Evolutionary conservation across 1,140 invertebrate species (phyloP), one percentile per base, ranked within the genome.

Genomic region (Anadara kagoshimensis): DNA sequence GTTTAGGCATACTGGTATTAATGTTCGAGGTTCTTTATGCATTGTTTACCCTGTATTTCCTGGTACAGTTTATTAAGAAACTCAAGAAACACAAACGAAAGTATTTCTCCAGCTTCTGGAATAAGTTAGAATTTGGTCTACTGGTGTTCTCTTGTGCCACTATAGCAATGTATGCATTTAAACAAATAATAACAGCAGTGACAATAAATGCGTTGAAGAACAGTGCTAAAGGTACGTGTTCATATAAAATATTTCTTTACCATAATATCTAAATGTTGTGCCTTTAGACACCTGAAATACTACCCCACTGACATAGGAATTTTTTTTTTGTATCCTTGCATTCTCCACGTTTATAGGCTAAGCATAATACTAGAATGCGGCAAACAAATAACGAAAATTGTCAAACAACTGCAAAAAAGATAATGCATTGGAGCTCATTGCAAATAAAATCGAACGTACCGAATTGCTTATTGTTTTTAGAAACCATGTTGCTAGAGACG

Each of bases 51-150:
- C 26, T 90, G 58, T 88, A 86, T 74, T 90, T 89, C 79, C 81
- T 89, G 53, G 61, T 85, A 11, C 82, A 79, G 16, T 87, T 83
- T 58, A 74, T 86, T 36, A 82, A 75, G 43, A 83, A 84, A 66
- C 64, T 90, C 1, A 84, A 78, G 63, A 83, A 87, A 51, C 75
- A 90, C 67, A 86, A 85, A 57, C 74, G 78, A 54, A 80, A 82
- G 24, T 91, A 91, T 78, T 90, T 91, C 72, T 83, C 83, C 16
- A 82, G 84, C 36, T 91, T 91, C 81, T 91, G 91, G 90, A 90
- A 90, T 67, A 78, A 88, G 43, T 79, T 90, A 44, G 90, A 91
- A 73, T 86, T 91, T 63, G 76, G 83, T 20, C 86, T 90, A 12
- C 81, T 90, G 59, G 74, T 83, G 29, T 84, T 91, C 20, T 87